These are phyloP conservation scores for Bettongia penicillata DNA, from an alignment of 2,113 vertebrate species.

Conservation along the genomic window DNA sequence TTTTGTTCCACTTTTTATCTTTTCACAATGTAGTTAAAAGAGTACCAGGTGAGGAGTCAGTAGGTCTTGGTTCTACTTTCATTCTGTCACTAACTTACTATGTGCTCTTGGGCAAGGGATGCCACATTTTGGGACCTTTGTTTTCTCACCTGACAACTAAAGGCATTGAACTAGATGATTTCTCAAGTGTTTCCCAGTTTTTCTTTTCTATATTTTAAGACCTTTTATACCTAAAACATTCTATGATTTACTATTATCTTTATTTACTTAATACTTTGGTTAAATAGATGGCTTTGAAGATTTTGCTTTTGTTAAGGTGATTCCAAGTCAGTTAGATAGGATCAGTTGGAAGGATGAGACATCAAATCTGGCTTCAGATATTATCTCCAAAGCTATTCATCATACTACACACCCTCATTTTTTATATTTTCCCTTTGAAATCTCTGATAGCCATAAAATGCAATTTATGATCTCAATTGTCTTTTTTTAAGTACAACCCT, in stretches of 20 bases:
- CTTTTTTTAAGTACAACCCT: not conserved
- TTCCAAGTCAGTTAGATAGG: not conserved
- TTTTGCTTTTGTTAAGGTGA: not conserved
- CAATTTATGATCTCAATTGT: not conserved
- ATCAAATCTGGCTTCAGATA: not conserved
- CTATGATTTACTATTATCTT: not conserved
- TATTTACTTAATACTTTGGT: not conserved
- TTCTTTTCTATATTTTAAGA: not conserved
- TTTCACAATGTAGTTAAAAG: not conserved
- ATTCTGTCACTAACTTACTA: not conserved
- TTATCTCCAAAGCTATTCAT: not conserved
- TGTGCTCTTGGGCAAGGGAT: not conserved
- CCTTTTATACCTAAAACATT: not conserved
- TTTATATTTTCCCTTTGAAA: not conserved
- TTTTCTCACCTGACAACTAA: not conserved
- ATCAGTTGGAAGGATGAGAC: not conserved
- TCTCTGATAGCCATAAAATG: not conserved
- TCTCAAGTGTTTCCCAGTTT: not conserved
- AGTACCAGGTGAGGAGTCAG: not conserved
- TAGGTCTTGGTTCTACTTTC: not conserved
- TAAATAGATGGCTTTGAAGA: not conserved
- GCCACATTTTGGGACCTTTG: not conserved
- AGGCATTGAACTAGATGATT: not conserved
- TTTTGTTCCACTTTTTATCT: not conserved
- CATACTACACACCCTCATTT: not conserved